Evolutionary conservation across 2,113 vertebrate species (phyloP).

Genomic region (Tenebrosternarchus preto): DNA sequence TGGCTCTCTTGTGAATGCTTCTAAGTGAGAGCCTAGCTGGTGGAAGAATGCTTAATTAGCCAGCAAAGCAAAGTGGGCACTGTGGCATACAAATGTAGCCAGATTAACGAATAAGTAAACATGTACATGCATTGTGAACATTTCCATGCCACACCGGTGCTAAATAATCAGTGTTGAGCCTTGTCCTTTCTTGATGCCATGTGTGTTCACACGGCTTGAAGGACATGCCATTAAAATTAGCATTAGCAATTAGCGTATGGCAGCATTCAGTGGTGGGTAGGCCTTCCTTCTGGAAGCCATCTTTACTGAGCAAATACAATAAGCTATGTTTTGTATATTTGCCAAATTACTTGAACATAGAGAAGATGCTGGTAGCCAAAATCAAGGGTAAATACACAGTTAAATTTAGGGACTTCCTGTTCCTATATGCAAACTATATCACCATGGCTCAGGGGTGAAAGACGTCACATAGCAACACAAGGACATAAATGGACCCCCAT

Average conservation of each 20-base stretch:
- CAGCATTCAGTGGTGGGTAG: slow-evolving; percentile 52
- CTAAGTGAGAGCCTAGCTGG: slow-evolving; percentile 34
- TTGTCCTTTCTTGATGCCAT: slow-evolving; percentile 57
- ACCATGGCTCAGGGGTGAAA: slow-evolving; percentile 71
- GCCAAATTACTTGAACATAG: slow-evolving; percentile 84
- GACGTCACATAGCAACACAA: slow-evolving; percentile 45
- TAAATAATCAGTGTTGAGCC: slow-evolving; percentile 79
- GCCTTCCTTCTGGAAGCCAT: slow-evolving; percentile 73
- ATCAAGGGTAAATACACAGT: slow-evolving; percentile 61
- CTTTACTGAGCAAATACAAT: slow-evolving; percentile 75
- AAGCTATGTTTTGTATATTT: slow-evolving; percentile 83
- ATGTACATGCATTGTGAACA: slow-evolving; percentile 70
- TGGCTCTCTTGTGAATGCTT: slow-evolving; percentile 40
- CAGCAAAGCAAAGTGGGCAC: slow-evolving; percentile 28
- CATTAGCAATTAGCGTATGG: slow-evolving; percentile 51
- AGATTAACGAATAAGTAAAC: slow-evolving; percentile 68
- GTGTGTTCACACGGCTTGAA: slow-evolving; percentile 43
- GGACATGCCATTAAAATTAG: slow-evolving; percentile 59
- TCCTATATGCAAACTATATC: slow-evolving; percentile 70
- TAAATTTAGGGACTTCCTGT: slow-evolving; percentile 61
- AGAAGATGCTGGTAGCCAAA: slow-evolving; percentile 80
- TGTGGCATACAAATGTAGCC: slow-evolving; percentile 72
- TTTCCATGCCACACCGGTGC: slow-evolving; percentile 77
- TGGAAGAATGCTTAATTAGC: slow-evolving; percentile 40
- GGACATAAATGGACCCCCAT: slow-evolving; percentile 51